A percentile compares a stretch with the other conserved stretches of the same genome.
Conservation (phyloP, 1,140 invertebrate species). For the Platyscapa corneri region DNA sequence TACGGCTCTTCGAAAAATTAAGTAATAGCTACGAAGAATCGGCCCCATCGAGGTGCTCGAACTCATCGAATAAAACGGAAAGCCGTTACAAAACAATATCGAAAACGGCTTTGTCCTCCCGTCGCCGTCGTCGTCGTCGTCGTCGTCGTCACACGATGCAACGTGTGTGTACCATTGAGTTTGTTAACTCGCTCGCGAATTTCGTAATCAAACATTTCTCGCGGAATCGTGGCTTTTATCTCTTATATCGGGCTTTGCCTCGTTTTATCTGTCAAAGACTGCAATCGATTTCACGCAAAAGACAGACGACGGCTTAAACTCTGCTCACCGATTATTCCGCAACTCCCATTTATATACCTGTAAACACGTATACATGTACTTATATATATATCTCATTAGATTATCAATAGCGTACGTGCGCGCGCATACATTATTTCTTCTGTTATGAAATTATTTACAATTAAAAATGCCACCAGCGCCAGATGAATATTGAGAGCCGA, state of each 20-base stretch:
- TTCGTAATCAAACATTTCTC: constrained; percentile 42
- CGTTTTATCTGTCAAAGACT: constrained; percentile 41
- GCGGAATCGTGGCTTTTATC: constrained; percentile 2
- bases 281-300: constrained; percentile 29
- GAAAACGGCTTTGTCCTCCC: constrained; percentile 4
- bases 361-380: too few relatives aligned
- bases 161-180: background rate
- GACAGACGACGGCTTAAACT: background rate
- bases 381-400: background rate
- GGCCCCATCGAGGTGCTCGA: background rate
- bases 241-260: constrained; percentile 23
- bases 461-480: background rate
- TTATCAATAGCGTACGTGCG: background rate
- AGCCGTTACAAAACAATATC: constrained; percentile 10
- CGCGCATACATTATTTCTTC: background rate
- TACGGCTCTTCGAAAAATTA: background rate
- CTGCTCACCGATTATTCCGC: constrained; percentile 6
- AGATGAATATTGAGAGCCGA: background rate
- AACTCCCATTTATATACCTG: constrained; percentile 4
- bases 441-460: constrained; percentile 5
- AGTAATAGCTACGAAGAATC: background rate
- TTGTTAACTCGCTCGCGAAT: constrained; percentile 18
- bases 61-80: background rate
- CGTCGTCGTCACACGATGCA: background rate
- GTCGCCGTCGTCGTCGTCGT: background rate